phyloP scores from a whole-genome alignment of 2,113 vertebrate genomes.

The Strix aluco region DNA sequence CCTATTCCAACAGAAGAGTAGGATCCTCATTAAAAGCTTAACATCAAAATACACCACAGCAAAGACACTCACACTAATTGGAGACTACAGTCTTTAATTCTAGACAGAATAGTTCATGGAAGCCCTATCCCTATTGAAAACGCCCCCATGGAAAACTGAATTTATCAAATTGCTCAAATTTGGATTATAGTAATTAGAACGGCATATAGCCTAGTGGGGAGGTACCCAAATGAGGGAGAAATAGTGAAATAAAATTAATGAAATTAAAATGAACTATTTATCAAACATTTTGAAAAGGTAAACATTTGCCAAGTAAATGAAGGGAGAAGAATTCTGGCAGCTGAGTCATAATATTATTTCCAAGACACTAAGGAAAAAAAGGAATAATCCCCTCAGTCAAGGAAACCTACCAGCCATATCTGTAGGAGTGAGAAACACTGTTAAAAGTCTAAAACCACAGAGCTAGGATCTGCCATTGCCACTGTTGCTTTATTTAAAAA shows the following conservation, averaged over 20 bases:
- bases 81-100: neutral
- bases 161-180: neutral
- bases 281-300: neutral
- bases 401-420: neutral
- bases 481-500: neutral
- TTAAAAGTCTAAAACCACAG: neutral
- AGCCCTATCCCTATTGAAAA: neutral
- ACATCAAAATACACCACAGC: neutral
- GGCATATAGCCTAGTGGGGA: neutral
- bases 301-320: neutral
- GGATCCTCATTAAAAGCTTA: constrained; percentile 7
- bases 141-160: neutral
- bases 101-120: neutral
- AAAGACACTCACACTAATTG: neutral
- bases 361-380: neutral
- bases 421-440: neutral
- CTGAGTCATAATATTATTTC: neutral
- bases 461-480: neutral
- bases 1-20: constrained; percentile 25
- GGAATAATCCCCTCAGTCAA: neutral
- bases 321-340: neutral
- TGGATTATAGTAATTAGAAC: neutral
- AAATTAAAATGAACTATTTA: neutral
- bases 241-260: neutral
- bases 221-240: neutral